phyloP scores from a whole-genome alignment of 2,797 vertebrate species.

The Erethizon dorsatum region DNA sequence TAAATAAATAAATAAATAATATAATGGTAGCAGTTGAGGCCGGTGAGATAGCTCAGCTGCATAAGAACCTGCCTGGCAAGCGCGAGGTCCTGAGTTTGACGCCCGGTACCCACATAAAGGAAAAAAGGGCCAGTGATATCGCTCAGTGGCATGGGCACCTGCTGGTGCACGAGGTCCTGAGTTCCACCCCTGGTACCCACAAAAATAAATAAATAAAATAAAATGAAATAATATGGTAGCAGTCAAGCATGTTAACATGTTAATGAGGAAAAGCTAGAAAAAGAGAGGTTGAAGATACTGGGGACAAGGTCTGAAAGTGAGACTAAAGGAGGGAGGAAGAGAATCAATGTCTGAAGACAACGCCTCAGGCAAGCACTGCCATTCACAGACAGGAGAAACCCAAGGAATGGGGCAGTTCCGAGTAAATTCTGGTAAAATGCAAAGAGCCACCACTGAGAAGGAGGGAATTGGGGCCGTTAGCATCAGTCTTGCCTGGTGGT shows the following conservation, averaged over 20 bases:
- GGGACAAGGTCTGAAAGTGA: background rate
- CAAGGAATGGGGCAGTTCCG: background rate
- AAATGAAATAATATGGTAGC: background rate
- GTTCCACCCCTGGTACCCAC: too few relatives aligned
- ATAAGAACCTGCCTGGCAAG: too few relatives aligned
- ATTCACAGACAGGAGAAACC: background rate
- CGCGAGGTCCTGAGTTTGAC: too few relatives aligned
- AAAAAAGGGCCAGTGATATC: too few relatives aligned
- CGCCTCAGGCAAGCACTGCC: background rate
- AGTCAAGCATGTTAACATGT: background rate
- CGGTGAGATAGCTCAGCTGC: too few relatives aligned
- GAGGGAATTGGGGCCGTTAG: background rate
- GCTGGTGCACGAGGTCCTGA: too few relatives aligned
- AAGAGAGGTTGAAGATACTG: background rate
- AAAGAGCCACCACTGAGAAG: rapidly evolving
- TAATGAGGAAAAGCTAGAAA: background rate
- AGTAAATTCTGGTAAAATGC: background rate
- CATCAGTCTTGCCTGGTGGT: background rate
- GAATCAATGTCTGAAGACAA: background rate
- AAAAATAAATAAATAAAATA: too few relatives aligned
- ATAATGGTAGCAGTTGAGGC: too few relatives aligned
- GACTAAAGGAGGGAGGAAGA: background rate
- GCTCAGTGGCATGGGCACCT: too few relatives aligned
- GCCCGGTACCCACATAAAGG: too few relatives aligned
- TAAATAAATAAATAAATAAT: too few relatives aligned